Evolutionary conservation across 2,888 invertebrate species (phyloP), one percentile per base, ranked within the genome.

Genomic region (Congeria kusceri): DNA sequence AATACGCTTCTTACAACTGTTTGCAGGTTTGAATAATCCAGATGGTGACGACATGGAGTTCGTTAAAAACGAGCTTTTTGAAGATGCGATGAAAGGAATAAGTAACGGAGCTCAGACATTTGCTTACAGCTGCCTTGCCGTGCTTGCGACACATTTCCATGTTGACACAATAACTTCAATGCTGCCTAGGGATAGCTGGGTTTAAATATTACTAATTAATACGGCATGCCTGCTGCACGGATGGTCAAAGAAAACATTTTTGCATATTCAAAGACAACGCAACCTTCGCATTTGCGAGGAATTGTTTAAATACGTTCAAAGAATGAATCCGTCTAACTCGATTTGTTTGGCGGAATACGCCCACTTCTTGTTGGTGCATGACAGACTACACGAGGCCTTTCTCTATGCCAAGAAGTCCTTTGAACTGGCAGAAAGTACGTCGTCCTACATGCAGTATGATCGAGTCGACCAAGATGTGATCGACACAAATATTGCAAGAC

Each of bases 61-160:
- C 32, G 58, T 67, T 20, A 58, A 67, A 44, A 9, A 29, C 3
- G 25, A 58, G 23, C 39, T 67, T 18, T 39, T 67, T 23, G 39
- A 57, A 4, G 67, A 23, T 15, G 46, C 44, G 18, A 57, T 32
- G 11, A n/a, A 32, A 32, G 25, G 27, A n/a, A 15, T 58, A 39
- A 44, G 25, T 20, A 25, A 57, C 9, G 13, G 23, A 1, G 27
- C 56, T 13, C 23, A 28, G 9, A 7, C 13, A 15, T 28, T 23
- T 5, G 20, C 20, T n/a, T 39, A 23, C 18, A 63, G 63, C 58
- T 58, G n/a, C 27, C 39, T 67, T 58, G 67, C 58, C 23, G 67
- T 56, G 7, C 29, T 67, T 23, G 7, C 27, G 28, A 58, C 44
- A 0, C 18, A 29, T 23, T 56, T 67, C 32, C 32, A 32, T 32